Percentiles rank a stretch among this genome's conserved stretches.
phyloP scores from a whole-genome alignment of 2,113 vertebrate species.

The Microcebus griseorufus region DNA sequence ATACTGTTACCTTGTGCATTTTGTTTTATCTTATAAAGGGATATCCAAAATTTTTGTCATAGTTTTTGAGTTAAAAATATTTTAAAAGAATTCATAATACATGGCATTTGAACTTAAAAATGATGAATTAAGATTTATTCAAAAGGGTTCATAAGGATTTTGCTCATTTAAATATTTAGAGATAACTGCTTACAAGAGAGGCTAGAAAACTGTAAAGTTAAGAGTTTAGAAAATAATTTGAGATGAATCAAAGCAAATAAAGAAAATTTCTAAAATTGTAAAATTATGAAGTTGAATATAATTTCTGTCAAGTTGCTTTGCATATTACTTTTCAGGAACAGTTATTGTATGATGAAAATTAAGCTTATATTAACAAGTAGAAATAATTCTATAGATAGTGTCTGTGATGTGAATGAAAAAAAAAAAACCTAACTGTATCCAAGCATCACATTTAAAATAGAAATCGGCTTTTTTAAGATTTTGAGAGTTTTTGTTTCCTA shows the following conservation, averaged over 20 bases:
- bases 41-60: background rate
- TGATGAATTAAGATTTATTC: background rate
- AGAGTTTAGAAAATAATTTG: background rate
- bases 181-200: background rate
- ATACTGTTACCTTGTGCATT: background rate
- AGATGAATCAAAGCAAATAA: background rate
- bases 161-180: constrained; percentile 40
- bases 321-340: background rate
- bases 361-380: background rate
- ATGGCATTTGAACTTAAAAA: background rate
- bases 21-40: background rate
- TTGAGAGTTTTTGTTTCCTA: background rate
- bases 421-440: background rate
- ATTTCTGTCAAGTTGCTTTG: background rate
- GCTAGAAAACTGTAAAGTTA: background rate
- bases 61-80: background rate
- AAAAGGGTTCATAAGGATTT: background rate
- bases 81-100: background rate
- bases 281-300: background rate
- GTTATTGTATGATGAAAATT: background rate
- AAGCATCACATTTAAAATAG: background rate
- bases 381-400: background rate
- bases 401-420: background rate
- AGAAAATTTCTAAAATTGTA: constrained; percentile 18
- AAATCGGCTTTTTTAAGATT: background rate